These are phyloP conservation scores for Gambusia yucatana DNA, from an alignment of 2,797 vertebrate species.

Conservation along the genomic window DNA sequence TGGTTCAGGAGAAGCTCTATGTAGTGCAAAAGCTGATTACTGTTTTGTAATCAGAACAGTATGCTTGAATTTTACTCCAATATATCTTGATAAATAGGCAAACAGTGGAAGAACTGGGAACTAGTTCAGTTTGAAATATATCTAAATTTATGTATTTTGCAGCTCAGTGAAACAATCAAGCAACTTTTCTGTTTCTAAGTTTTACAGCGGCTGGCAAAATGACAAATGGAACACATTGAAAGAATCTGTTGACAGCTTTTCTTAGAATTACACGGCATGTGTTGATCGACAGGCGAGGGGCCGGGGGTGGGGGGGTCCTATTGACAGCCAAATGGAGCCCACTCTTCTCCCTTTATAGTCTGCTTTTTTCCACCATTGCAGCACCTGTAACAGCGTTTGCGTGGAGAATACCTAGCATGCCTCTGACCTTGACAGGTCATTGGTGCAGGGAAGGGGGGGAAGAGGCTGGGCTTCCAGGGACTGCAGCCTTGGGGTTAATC, in stretches of 20 bases:
- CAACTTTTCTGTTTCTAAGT: background rate
- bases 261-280: background rate
- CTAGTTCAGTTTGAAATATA: background rate
- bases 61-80: background rate
- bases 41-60: background rate
- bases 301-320: background rate
- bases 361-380: conserved; percentile 32
- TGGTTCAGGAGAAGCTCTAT: background rate
- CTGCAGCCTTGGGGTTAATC: conserved; percentile 55
- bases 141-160: background rate
- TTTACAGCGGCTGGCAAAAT: background rate
- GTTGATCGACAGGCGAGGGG: background rate
- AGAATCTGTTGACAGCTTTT: background rate
- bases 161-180: background rate
- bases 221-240: background rate
- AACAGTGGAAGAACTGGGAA: background rate
- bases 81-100: background rate
- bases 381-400: conserved; percentile 52
- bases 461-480: conserved; percentile 41
- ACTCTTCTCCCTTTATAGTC: conserved; percentile 6
- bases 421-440: conserved; percentile 84
- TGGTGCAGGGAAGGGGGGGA: conserved; percentile 31
- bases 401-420: conserved; percentile 68
- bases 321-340: conserved; percentile 14
- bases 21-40: conserved; percentile 32